These are phyloP conservation scores for Siphonodentalium dalli DNA, from an alignment of 2,888 invertebrate species.

Conservation along the genomic window DNA sequence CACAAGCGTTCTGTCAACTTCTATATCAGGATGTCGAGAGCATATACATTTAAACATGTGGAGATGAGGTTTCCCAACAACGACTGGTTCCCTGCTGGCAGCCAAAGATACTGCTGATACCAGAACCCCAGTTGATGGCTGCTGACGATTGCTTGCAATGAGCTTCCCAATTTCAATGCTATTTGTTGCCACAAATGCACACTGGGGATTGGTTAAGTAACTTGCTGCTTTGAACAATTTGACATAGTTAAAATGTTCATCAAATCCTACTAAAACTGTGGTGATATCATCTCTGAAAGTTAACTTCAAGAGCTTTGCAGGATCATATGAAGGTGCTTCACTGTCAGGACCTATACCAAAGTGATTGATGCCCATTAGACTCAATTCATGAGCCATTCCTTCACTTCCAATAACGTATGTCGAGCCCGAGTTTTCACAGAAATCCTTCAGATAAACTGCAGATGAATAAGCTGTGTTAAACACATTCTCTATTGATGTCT, in stretches of 20 bases:
- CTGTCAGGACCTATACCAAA: conserved; percentile 72
- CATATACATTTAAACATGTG: conserved; percentile 42
- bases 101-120: conserved; percentile 39
- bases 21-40: conserved; percentile 31
- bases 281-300: conserved; percentile 69
- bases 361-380: conserved; percentile 77
- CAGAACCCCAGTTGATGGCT: conserved; percentile 47
- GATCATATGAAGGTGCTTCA: conserved; percentile 33
- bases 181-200: conserved; percentile 89
- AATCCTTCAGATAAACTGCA: conserved; percentile 78
- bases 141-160: conserved; percentile 26
- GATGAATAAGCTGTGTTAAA: conserved; percentile 82
- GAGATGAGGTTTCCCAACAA: conserved; percentile 47
- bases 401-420: conserved; percentile 83
- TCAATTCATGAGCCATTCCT: conserved; percentile 84
- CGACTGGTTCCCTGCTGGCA: conserved; percentile 34
- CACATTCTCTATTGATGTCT: conserved; percentile 72
- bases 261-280: conserved; percentile 93
- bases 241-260: conserved; percentile 87
- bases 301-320: conserved; percentile 34
- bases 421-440: conserved; percentile 75
- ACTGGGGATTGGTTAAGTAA: conserved; percentile 81
- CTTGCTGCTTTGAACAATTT: conserved; percentile 91
- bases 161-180: conserved; percentile 38
- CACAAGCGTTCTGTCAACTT: conserved; percentile 37